Conservation (phyloP, 2,797 vertebrate genomes). For the Microhierax caerulescens region DNA sequence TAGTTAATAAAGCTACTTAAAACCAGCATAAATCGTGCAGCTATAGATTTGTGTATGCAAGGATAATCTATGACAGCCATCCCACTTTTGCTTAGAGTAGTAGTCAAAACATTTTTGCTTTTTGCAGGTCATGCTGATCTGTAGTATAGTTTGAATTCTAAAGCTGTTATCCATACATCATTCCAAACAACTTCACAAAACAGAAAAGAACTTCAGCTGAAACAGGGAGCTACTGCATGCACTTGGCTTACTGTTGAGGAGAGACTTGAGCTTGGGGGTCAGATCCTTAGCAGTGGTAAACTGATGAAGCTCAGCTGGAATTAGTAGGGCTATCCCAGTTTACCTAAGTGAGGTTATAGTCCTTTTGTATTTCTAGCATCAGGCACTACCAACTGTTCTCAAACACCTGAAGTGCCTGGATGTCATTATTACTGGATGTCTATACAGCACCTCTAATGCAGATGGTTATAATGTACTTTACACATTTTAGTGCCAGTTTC, state of each 20-base stretch:
- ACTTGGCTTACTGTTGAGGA: neutral
- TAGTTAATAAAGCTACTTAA: constrained; percentile 37
- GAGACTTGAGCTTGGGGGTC: neutral
- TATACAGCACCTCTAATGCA: constrained; percentile 27
- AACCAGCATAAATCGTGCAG: neutral
- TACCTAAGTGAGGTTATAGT: neutral
- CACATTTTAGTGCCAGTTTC: constrained; percentile 11
- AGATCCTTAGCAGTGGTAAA: neutral
- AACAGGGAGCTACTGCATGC: neutral
- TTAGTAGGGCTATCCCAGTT: neutral
- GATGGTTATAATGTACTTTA: neutral
- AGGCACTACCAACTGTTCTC: constrained; percentile 9
- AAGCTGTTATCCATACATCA: constrained; percentile 59
- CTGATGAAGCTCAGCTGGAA: neutral
- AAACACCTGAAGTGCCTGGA: constrained; percentile 25
- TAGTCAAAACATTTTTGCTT: constrained; percentile 68
- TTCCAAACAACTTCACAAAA: constrained; percentile 47
- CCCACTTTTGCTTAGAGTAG: constrained; percentile 52
- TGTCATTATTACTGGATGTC: constrained; percentile 4
- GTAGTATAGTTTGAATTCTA: constrained; percentile 62
- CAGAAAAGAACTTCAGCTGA: constrained; percentile 34
- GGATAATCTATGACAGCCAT: constrained; percentile 36
- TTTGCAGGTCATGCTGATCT: constrained; percentile 52
- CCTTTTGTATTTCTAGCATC: neutral
- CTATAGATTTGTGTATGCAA: neutral